Evolutionary conservation across 2,888 invertebrate genomes (phyloP), one percentile per base, ranked within the genome.

Genomic region (Platerodrilus igneus): DNA sequence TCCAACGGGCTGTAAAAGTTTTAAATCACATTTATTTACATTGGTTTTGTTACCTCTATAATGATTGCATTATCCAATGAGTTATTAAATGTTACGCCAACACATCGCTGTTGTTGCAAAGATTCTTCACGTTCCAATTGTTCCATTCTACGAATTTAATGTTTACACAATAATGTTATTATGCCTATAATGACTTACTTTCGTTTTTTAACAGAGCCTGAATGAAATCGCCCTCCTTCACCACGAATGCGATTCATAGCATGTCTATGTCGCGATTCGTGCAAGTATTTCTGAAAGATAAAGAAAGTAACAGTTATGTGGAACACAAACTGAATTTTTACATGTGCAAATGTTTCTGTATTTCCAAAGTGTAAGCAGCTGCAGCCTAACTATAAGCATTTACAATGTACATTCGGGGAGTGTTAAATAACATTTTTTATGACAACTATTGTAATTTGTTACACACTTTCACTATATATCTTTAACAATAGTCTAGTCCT

Each of bases 171-270:
- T 17, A 4, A 14, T 16, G n/a, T 39, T 48, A 46, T 30, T 9
- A 26, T 34, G 1, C 8, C 2, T 10, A 6, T 5, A 10, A 8
- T 1, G 9, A 41, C 41, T 32, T 31, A 46, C 44, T 47, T 43
- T 40, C 37, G 37, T 54, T 68, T 69, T 48, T 68, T 69, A 5
- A 68, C 69, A 3, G 70, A 77, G 17, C 81, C 81, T 1, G 91
- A 86, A 65, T 92, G 89, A 68, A 97, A 97, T 48, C 96, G 77
- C 3, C 97, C 97, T 9, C 96, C 96, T 72, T 95, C 94, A 1
- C 96, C 96, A 36, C 97, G 79, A 60, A 92, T 86, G 59, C 97
- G 77, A 66, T 96, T 96, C 92, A 97, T 93, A 0, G 97, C 97
- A 66, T 97, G 96, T 47, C 89, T 76, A 68, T 97, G 97, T 26